These are phyloP conservation scores for Gila orcuttii DNA, from an alignment of 2,113 vertebrate species.

Conservation along the genomic window DNA sequence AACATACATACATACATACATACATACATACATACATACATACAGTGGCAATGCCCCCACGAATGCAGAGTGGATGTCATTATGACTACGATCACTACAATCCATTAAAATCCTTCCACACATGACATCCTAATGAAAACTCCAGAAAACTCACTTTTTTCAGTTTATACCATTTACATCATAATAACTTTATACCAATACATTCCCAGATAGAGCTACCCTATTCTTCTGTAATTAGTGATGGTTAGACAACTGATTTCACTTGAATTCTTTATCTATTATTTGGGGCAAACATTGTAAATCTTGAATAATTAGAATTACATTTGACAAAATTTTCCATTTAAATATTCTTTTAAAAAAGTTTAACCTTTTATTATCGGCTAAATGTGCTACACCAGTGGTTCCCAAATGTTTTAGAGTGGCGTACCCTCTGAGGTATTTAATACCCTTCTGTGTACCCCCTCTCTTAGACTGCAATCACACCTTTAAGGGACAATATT, in stretches of 20 bases:
- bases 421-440: too few relatives aligned
- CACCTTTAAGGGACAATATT: too few relatives aligned
- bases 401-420: too few relatives aligned
- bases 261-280: neutral
- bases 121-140: constrained; percentile 9
- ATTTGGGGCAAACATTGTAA: neutral
- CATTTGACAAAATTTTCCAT: neutral
- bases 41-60: constrained; percentile 83
- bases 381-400: neutral
- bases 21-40: constrained; percentile 73
- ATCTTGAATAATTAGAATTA: neutral
- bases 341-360: neutral
- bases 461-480: too few relatives aligned
- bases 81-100: constrained; percentile 39
- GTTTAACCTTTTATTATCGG: neutral
- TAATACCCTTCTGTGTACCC: too few relatives aligned
- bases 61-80: constrained; percentile 75
- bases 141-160: neutral
- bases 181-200: neutral
- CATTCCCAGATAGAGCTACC: neutral
- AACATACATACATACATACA: constrained; percentile 68
- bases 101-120: neutral
- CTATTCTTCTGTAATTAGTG: neutral
- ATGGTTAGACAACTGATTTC: neutral
- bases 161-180: neutral